Base-by-base conservation (phyloP, 2,113 vertebrate genomes). In the Catagonus wagneri region DNA sequence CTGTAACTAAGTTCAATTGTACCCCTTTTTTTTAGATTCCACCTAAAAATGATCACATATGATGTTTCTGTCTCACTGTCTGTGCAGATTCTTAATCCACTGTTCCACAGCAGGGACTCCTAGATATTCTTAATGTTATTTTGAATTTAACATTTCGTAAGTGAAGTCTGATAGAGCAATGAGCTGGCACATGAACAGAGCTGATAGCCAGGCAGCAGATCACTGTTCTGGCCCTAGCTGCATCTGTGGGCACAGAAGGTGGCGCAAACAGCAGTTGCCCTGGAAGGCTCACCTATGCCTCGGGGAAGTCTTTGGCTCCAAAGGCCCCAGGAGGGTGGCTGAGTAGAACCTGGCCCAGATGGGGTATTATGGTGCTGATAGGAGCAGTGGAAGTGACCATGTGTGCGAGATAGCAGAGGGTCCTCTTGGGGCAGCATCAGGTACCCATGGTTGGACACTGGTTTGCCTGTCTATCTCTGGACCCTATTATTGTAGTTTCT, bases 371-470 rank as follows among this genome's bases (percentile, higher is more conserved):
- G 75, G 22, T 56, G 29, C 52, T 19, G 3, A 6, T 11, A 78
- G 29, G 16, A 22, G 29, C 52, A 56, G 10, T 19, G 20, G 52
- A 12, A n/a, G 75, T 78, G 52, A 56, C 75, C 19, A 56, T 56
- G 58, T 15, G 27, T 29, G 52, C 29, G 75, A 78, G 19, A 34
- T 12, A n/a, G 29, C 20, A 56, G 32, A 56, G 32, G 32, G 12
- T n/a, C 17, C 29, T n/a, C 50, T 4, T 54, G 17, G 50, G 29
- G 74, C 19, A 56, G 19, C 29, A 78, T 17, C 17, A n/a, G 50
- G 75, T 50, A 8, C 5, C 50, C 0, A 0, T 3, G 12, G 50
- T 12, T 10, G 75, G 75, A 78, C 10, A 10, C 5, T 17, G 19
- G 3, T 54, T n/a, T 78, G 22, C 36, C 6, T 3, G 0, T 72